Conservation (phyloP, 1,140 invertebrate genomes). For the Nephila pilipes region DNA sequence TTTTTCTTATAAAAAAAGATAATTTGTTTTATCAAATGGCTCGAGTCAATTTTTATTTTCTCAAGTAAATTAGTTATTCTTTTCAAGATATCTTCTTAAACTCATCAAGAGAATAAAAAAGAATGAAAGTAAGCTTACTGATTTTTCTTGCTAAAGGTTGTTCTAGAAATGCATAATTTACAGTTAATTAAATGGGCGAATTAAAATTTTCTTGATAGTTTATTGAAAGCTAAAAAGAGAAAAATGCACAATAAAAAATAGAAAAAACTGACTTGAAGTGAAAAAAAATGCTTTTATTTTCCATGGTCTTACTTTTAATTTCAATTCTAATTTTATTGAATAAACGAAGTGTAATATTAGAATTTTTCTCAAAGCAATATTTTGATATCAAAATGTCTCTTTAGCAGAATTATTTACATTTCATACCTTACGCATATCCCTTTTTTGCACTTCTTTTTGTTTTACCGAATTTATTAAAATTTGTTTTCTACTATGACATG, state of each 20-base stretch:
- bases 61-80: background rate
- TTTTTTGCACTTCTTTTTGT: background rate
- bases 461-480: background rate
- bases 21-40: too few relatives aligned
- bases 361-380: background rate
- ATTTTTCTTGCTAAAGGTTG: background rate
- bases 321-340: too few relatives aligned
- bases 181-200: slow-evolving; percentile 40
- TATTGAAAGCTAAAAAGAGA: background rate
- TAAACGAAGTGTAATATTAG: background rate
- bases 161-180: slow-evolving; percentile 40
- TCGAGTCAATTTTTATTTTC: background rate
- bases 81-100: background rate
- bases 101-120: too few relatives aligned
- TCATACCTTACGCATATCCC: background rate
- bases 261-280: background rate
- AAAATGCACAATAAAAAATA: background rate
- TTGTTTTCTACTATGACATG: background rate
- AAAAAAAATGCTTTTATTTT: background rate
- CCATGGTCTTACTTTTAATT: background rate
- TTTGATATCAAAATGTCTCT: slow-evolving; percentile 3
- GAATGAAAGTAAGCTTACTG: background rate
- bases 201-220: background rate
- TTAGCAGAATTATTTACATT: background rate
- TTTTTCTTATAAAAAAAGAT: too few relatives aligned